Evolutionary conservation across 2,113 vertebrate genomes (phyloP).

Genomic region (Nothoprocta perdicaria): DNA sequence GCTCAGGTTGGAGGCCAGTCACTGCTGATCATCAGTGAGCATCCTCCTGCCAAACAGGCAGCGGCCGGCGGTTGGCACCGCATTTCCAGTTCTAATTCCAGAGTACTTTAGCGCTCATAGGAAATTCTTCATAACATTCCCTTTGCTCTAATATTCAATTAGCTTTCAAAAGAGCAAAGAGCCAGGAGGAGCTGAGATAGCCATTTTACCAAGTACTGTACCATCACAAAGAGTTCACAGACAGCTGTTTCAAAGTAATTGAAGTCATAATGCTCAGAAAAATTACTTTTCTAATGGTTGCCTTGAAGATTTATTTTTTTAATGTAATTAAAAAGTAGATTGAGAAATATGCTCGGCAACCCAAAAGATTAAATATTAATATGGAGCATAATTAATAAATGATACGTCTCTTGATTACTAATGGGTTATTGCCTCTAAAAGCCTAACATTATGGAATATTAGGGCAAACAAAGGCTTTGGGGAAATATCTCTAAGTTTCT

Average conservation of each 20-base stretch:
- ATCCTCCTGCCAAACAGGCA: background rate
- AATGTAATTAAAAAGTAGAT: conserved; percentile 89
- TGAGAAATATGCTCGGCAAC: conserved; percentile 83
- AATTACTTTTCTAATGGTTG: conserved; percentile 83
- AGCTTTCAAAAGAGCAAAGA: conserved; percentile 59
- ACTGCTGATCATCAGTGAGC: background rate
- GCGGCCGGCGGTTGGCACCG: conserved; percentile 20
- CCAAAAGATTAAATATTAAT: conserved; percentile 90
- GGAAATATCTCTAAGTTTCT: conserved; percentile 72
- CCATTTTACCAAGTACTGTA: conserved; percentile 75
- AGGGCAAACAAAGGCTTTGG: conserved; percentile 82
- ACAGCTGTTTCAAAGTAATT: conserved; percentile 76
- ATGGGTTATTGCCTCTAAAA: conserved; percentile 91
- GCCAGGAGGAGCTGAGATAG: conserved; percentile 47
- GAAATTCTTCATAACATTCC: conserved; percentile 53
- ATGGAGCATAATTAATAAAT: conserved; percentile 91
- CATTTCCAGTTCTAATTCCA: conserved; percentile 28
- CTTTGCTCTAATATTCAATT: conserved; percentile 49
- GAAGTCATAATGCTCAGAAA: conserved; percentile 78
- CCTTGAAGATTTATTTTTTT: conserved; percentile 84
- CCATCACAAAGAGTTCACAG: conserved; percentile 64
- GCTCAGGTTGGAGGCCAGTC: background rate
- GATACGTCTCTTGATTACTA: conserved; percentile 92
- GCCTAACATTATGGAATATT: conserved; percentile 86
- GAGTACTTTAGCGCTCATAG: conserved; percentile 15